Conservation (phyloP, 2,797 vertebrate genomes). For the Podargus strigoides region DNA sequence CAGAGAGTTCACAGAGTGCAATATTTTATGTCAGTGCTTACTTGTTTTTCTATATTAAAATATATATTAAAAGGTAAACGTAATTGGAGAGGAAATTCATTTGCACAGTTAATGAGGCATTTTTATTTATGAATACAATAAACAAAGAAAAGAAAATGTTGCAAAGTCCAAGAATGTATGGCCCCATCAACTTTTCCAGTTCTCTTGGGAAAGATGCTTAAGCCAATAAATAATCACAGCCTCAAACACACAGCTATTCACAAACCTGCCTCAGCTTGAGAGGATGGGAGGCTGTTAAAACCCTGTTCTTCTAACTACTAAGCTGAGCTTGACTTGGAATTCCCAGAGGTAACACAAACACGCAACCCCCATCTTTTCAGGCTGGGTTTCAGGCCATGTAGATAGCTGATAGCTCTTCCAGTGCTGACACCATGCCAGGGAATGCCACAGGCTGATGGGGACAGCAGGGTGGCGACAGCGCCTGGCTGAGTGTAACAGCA, state of each 20-base stretch:
- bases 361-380: neutral
- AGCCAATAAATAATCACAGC: neutral
- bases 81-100: slow-evolving; percentile 8
- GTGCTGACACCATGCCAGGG: rapidly evolving
- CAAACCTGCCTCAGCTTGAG: neutral
- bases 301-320: neutral
- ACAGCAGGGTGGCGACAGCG: neutral
- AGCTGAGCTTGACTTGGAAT: neutral
- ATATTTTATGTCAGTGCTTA: neutral
- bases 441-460: neutral
- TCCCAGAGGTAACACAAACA: neutral
- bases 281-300: neutral
- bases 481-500: neutral
- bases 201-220: neutral
- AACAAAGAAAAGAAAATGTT: neutral
- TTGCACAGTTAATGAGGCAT: neutral
- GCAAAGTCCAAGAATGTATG: rapidly evolving
- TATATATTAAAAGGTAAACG: neutral
- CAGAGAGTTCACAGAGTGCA: neutral
- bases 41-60: neutral
- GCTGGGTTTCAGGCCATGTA: neutral
- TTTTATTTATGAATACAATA: slow-evolving; percentile 24
- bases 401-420: neutral
- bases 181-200: neutral
- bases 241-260: neutral